Evolutionary conservation across 2,888 invertebrate genomes (phyloP), one percentile per base, ranked within the genome.

Genomic region (Hydrotaea cyrtoneurina): DNA sequence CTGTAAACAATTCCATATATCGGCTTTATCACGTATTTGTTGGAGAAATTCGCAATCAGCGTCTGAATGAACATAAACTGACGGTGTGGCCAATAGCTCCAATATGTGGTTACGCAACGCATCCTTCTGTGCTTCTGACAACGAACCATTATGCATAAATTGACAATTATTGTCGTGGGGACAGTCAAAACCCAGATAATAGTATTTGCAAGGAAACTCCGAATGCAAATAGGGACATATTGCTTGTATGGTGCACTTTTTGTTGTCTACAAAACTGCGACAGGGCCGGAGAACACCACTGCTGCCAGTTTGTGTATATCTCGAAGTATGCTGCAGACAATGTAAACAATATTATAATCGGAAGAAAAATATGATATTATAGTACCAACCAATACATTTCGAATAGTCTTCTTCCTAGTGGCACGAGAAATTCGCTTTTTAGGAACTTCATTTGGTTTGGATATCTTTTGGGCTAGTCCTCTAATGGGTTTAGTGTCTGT

Each of bases 131-230:
- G 79, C 21, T 0, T 57, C 50, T n/a, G 69, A 31, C 26, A 86
- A 23, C 36, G 77, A 79, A 1, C 83, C 83, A 77, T 82, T 82
- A 21, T 86, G 86, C 81, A 78, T 77, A 82, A 80, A 81, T 66
- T 80, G 73, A 15, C 86, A 86, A 15, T 79, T 74, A 11, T 53
- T 21, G 11, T 55, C 95, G 26, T 95, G 94, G 87, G 94, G 94
- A 92, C 98, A 98, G 85, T 95, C 95, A 90, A 96, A 94, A 86
- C 98, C 98, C 62, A 97, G 97, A 92, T 98, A 98, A 93, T 96
- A 98, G 93, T 96, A 98, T 94, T 98, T 98, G 93, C 98, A 98
- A 36, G 98, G 98, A 92, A 98, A 98, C 92, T 98, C 98, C 88
- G 96, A 95, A 93, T 98, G 98, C 96, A 98, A 96, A 91, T 97